A percentile compares a stretch with the other conserved stretches of the same genome.
Conservation (phyloP, 2,113 vertebrate species). For the Sardina pilchardus region DNA sequence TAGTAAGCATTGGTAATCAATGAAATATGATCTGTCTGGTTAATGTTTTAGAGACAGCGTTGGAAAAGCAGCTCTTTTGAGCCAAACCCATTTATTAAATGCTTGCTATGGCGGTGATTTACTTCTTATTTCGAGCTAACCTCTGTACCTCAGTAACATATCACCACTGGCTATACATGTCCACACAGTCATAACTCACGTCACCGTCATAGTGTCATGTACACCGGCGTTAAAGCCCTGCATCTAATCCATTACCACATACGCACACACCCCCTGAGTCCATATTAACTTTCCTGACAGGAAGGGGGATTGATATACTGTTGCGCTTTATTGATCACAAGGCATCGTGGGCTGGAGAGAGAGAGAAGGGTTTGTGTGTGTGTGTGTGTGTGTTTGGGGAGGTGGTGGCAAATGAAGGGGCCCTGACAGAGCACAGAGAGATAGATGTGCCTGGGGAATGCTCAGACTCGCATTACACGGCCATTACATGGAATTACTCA, state of each 20-base stretch:
- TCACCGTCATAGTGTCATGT: not conserved
- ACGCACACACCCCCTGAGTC: not conserved
- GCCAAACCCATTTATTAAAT: not conserved
- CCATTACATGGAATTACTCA: constrained; percentile 3
- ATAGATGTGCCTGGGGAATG: constrained; percentile 11
- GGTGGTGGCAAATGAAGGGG: not conserved
- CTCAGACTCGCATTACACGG: constrained; percentile 5
- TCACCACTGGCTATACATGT: not conserved
- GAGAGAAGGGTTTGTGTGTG: not conserved
- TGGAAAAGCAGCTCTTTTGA: not conserved
- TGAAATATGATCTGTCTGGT: not conserved
- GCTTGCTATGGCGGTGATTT: not conserved
- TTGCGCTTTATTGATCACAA: constrained; percentile 13
- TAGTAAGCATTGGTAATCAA: not conserved
- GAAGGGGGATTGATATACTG: not conserved
- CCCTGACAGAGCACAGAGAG: constrained; percentile 5
- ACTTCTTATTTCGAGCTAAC: not conserved
- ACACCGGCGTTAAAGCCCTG: not conserved
- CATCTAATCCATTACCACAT: constrained; percentile 16
- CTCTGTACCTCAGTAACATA: not conserved
- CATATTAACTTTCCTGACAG: constrained; percentile 11
- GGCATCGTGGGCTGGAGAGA: not conserved
- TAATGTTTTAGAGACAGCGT: not conserved
- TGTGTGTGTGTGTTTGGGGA: not conserved
- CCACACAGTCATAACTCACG: not conserved